Conservation (phyloP, 2,888 invertebrate genomes). For the Erebia epiphron region DNA sequence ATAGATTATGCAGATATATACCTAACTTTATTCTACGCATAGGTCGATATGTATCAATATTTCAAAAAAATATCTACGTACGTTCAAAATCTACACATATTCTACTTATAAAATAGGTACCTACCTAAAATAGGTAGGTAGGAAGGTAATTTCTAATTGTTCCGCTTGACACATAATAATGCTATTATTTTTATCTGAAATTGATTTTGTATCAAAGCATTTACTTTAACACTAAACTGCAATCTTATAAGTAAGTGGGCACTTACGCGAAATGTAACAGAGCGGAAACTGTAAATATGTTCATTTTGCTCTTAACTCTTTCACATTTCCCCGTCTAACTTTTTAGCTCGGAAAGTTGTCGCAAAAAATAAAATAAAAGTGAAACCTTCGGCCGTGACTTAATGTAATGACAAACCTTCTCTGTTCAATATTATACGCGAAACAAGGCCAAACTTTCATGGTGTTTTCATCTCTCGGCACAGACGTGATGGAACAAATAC, state of each 20-base stretch:
- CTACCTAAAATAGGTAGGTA: too few species aligned
- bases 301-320: slow-evolving; percentile 26
- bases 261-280: slow-evolving; percentile 14
- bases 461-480: slow-evolving; percentile 77
- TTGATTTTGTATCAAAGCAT: slow-evolving; percentile 3
- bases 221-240: slow-evolving; percentile 14
- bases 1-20: too few species aligned
- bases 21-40: too few species aligned
- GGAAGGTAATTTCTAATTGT: too few species aligned
- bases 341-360: slow-evolving; percentile 22
- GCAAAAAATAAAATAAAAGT: slow-evolving; percentile 29
- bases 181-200: neutral
- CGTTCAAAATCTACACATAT: too few species aligned
- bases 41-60: too few species aligned
- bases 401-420: slow-evolving; percentile 66
- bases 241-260: slow-evolving; percentile 16
- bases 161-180: too few species aligned
- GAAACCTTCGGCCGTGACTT: slow-evolving; percentile 57
- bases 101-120: too few species aligned
- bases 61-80: too few species aligned
- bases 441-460: slow-evolving; percentile 72
- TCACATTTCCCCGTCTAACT: slow-evolving; percentile 19
- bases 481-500: slow-evolving; percentile 79
- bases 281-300: slow-evolving; percentile 23
- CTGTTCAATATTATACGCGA: slow-evolving; percentile 59